Evolutionary conservation across 2,113 vertebrate species (phyloP), one percentile per base, ranked within the genome.

Genomic region (Otis tarda): DNA sequence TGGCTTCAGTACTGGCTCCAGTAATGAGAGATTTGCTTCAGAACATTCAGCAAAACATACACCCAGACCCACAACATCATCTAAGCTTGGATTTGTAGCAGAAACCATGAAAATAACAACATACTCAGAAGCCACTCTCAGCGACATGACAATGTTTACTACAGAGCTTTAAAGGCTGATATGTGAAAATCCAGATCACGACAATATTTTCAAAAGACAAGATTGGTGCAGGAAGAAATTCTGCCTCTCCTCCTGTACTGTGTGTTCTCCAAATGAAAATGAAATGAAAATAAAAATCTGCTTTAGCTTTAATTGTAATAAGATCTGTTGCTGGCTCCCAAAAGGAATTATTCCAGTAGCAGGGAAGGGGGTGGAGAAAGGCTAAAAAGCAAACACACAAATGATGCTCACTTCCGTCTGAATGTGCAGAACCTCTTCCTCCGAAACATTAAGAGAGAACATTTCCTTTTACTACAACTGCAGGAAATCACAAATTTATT

Each of bases 401-500:
- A 63, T 1, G 2, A 22, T 4, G 1, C 18, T 75, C 9, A 5
- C 43, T 97, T 93, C 85, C 59, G 49, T 67, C 45, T 45, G 33
- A 65, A 91, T 2, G 4, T 0, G 0, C 37, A 77, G 37, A 79
- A 74, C 25, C 33, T 93, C 43, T 94, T 95, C 87, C 70, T 83
- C 50, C 2, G 3, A 88, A 94, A 81, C 50, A 74, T 39, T 60
- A 37, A 64, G 14, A 71, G 45, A 70, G 33, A 83, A 80, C 56
- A 31, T 81, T 95, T 96, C 88, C 84, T 89, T 93, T 84, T 43
- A 75, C 55, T n/a, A 91, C 53, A 95, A 88, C 87, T 75, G 60
- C 55, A 95, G 93, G 88, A 97, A 95, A 95, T 50, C 30, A 76
- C 27, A 57, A 47, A 56, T 73, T 64, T 57, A 60, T 71, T 50